phyloP scores from a whole-genome alignment of 2,888 invertebrate genomes.

The Metallyticus violacea region DNA sequence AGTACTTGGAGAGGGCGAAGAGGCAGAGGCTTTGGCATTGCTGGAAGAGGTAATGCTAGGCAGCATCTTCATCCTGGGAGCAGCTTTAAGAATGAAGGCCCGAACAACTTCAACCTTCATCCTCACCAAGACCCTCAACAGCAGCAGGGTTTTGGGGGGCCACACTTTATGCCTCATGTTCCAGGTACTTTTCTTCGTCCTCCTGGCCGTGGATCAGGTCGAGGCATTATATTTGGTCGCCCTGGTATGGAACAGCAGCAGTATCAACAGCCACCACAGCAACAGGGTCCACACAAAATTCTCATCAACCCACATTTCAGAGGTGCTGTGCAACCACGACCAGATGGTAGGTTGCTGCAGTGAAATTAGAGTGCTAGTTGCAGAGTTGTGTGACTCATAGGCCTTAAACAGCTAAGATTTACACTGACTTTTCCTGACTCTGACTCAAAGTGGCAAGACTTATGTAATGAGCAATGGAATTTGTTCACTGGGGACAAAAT shows the following conservation, averaged over 20 bases:
- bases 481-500: no score
- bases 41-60: background rate
- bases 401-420: background rate
- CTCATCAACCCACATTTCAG: slow-evolving; percentile 67
- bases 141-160: background rate
- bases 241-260: slow-evolving; percentile 5
- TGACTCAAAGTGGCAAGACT: no score
- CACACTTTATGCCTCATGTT: background rate
- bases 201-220: background rate
- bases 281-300: slow-evolving; percentile 51
- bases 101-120: background rate
- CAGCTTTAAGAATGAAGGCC: background rate
- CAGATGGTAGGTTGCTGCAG: slow-evolving; percentile 3
- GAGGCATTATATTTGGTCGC: background rate
- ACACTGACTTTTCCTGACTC: no score
- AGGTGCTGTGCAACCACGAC: slow-evolving; percentile 56
- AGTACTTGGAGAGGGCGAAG: slow-evolving; percentile 4
- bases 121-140: slow-evolving; percentile 4
- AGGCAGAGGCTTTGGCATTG: background rate
- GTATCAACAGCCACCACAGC: slow-evolving; percentile 7
- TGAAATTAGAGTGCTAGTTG: background rate
- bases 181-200: background rate
- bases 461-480: no score
- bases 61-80: background rate
- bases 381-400: background rate